phyloP scores from a whole-genome alignment of 2,797 vertebrate genomes.

The Hypotaenidia okinawae region DNA sequence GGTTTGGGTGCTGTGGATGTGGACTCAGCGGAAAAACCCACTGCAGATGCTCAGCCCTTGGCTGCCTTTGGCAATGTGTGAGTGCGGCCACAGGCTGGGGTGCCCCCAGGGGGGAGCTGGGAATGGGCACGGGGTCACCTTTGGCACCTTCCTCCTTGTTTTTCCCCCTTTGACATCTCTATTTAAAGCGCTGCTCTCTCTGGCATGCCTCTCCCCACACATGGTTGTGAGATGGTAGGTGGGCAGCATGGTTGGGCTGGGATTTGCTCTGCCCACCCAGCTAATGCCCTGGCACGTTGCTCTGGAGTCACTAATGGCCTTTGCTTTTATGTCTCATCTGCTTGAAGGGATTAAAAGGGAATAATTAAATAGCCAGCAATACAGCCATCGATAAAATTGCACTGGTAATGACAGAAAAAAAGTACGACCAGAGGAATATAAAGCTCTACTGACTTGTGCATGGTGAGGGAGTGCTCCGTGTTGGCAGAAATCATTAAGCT shows the following conservation, averaged over 20 bases:
- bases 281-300: neutral
- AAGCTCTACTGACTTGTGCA: neutral
- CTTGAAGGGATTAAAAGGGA: constrained; percentile 37
- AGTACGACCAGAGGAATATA: neutral
- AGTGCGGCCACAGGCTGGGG: accelerated
- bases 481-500: neutral
- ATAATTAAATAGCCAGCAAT: constrained; percentile 34
- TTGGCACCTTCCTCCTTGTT: neutral
- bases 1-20: neutral
- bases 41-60: neutral
- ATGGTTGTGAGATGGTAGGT: neutral
- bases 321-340: constrained; percentile 25
- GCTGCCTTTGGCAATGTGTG: neutral
- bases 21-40: neutral
- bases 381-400: neutral
- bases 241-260: neutral
- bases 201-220: neutral
- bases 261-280: neutral
- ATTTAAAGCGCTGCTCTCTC: constrained; percentile 21
- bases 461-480: neutral
- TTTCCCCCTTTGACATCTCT: neutral
- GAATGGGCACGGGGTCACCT: neutral
- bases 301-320: neutral
- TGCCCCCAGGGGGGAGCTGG: neutral
- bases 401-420: neutral